Evolutionary conservation across 1,140 invertebrate species (phyloP).

Genomic region (Campoletis sonorensis): DNA sequence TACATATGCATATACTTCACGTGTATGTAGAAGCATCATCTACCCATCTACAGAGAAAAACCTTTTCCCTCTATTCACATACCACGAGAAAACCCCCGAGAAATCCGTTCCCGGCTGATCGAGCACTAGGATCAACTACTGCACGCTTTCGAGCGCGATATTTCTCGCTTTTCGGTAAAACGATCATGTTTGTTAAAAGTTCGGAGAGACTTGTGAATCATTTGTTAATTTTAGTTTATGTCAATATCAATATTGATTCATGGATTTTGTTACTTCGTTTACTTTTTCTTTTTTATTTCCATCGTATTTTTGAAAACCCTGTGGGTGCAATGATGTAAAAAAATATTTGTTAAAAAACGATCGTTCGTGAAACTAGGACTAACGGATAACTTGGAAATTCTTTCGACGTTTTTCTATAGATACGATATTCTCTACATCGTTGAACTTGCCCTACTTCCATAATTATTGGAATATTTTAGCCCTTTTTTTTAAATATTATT

Average conservation of each 20-base stretch:
- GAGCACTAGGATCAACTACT: slow-evolving; percentile 48
- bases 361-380: no score
- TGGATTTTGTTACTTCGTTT: neutral
- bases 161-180: slow-evolving; percentile 22
- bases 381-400: no score
- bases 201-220: neutral
- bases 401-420: no score
- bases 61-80: neutral
- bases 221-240: neutral
- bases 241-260: neutral
- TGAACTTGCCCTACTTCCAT: no score
- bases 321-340: no score
- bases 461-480: no score
- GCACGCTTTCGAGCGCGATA: neutral
- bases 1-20: neutral
- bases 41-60: no score
- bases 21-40: neutral
- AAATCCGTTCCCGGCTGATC: slow-evolving; percentile 49
- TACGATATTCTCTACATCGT: no score
- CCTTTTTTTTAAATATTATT: no score
- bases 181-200: neutral
- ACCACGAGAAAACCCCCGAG: slow-evolving; percentile 1
- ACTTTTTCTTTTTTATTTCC: neutral
- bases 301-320: neutral
- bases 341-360: no score